Percentiles rank a stretch among this genome's conserved stretches.
Evolutionary conservation across 1,140 invertebrate genomes (phyloP).

Genomic region (Mercenaria mercenaria): DNA sequence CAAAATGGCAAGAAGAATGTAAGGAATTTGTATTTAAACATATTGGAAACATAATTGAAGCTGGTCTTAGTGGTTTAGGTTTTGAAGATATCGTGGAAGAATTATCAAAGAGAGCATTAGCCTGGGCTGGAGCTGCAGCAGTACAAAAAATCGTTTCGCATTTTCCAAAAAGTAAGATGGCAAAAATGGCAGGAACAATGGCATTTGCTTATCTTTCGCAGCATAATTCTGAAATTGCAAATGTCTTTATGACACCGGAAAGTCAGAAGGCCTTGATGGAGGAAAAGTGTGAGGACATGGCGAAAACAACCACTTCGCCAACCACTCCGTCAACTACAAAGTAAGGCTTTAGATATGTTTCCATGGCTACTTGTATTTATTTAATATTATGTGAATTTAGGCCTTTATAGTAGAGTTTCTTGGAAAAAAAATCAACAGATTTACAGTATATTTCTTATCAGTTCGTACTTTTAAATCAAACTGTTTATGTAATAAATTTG

Average conservation of each 20-base stretch:
- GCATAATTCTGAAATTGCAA: not conserved
- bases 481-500: no score
- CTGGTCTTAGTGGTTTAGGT: not conserved
- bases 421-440: no score
- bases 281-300: not conserved
- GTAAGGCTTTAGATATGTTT: no score
- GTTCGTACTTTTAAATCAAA: no score
- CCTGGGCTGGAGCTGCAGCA: not conserved
- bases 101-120: not conserved
- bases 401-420: no score
- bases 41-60: constrained; percentile 7
- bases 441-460: no score
- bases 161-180: not conserved
- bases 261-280: not conserved
- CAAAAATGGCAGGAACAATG: not conserved
- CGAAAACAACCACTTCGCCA: not conserved
- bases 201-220: not conserved
- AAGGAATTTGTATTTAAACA: constrained; percentile 7
- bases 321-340: not conserved
- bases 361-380: no score
- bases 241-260: not conserved
- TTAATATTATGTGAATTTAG: no score
- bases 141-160: not conserved
- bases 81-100: not conserved
- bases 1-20: constrained; percentile 11